phyloP scores from a whole-genome alignment of 2,113 vertebrate genomes.

The Petrocephalus zakoni region DNA sequence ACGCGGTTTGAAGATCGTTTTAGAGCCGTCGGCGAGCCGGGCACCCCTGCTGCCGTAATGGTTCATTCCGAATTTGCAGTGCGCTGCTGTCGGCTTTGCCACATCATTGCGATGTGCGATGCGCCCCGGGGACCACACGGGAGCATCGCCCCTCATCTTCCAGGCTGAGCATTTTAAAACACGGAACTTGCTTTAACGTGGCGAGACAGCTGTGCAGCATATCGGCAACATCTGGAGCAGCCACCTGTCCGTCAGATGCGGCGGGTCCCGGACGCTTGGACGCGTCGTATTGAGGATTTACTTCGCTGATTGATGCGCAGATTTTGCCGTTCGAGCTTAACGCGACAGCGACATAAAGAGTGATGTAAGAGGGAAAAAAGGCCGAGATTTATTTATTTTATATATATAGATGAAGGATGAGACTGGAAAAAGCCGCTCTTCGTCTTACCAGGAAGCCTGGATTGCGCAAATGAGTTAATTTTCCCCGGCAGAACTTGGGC shows the following conservation, averaged over 20 bases:
- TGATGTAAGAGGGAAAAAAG: slow-evolving; percentile 31
- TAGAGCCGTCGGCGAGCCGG: not conserved
- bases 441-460: not conserved
- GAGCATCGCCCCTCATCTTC: not conserved
- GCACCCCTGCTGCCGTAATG: slow-evolving; percentile 39
- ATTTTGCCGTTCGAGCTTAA: not conserved
- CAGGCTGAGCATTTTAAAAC: not conserved
- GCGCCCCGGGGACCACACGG: not conserved
- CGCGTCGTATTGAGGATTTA: slow-evolving; percentile 16
- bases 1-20: not conserved
- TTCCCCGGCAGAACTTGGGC: not conserved
- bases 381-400: not conserved
- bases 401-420: slow-evolving; percentile 20
- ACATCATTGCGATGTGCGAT: slow-evolving; percentile 27
- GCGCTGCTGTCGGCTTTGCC: slow-evolving; percentile 35
- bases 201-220: not conserved
- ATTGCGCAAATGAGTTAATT: slow-evolving; percentile 11
- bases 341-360: slow-evolving; percentile 32
- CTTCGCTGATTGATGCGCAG: slow-evolving; percentile 31
- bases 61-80: slow-evolving; percentile 53
- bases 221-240: not conserved
- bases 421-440: slow-evolving; percentile 3
- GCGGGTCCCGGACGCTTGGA: not conserved
- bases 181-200: not conserved
- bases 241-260: not conserved